A percentile compares a stretch with the other conserved stretches of the same genome.
These are phyloP conservation scores for Musca domestica DNA, from an alignment of 1,140 invertebrate genomes.

Conservation along the genomic window DNA sequence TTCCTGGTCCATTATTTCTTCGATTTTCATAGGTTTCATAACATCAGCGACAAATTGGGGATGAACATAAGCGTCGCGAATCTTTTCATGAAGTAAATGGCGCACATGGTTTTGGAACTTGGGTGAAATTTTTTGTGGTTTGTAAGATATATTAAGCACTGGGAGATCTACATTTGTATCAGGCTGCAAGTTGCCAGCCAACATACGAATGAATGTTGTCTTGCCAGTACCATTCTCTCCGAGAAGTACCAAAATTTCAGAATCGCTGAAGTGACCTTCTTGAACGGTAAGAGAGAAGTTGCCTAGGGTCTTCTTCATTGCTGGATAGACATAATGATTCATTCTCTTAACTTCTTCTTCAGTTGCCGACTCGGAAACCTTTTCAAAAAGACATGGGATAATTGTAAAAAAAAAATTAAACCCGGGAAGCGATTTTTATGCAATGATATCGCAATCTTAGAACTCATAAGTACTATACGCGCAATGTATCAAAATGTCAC, in stretches of 20 bases:
- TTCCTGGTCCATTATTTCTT: slow-evolving; percentile 98
- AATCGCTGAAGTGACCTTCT: slow-evolving; percentile 96
- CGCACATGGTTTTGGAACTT: slow-evolving; percentile 93
- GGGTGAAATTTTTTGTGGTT: slow-evolving; percentile 99
- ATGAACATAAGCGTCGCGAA: slow-evolving; percentile 95
- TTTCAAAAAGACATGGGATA: neutral
- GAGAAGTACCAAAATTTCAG: slow-evolving; percentile 96
- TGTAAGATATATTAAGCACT: slow-evolving; percentile 96
- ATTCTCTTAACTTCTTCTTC: slow-evolving; percentile 95
- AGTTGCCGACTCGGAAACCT: slow-evolving; percentile 88
- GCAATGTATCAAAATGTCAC: too few species aligned
- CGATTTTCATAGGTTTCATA: slow-evolving; percentile 97
- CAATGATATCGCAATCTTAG: too few species aligned
- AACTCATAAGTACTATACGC: too few species aligned
- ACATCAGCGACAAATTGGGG: slow-evolving; percentile 98
- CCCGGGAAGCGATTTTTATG: too few species aligned
- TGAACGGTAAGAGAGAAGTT: slow-evolving; percentile 79
- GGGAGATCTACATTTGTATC: slow-evolving; percentile 84
- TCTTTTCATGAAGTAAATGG: slow-evolving; percentile 91
- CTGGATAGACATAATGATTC: slow-evolving; percentile 94
- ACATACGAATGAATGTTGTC: slow-evolving; percentile 98
- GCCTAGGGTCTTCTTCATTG: slow-evolving; percentile 81
- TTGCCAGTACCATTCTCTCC: slow-evolving; percentile 99
- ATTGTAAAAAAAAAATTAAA: neutral
- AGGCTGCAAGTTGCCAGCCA: slow-evolving; percentile 91